Base-by-base conservation (phyloP, 1,140 invertebrate genomes). In the Gryllus bimaculatus region DNA sequence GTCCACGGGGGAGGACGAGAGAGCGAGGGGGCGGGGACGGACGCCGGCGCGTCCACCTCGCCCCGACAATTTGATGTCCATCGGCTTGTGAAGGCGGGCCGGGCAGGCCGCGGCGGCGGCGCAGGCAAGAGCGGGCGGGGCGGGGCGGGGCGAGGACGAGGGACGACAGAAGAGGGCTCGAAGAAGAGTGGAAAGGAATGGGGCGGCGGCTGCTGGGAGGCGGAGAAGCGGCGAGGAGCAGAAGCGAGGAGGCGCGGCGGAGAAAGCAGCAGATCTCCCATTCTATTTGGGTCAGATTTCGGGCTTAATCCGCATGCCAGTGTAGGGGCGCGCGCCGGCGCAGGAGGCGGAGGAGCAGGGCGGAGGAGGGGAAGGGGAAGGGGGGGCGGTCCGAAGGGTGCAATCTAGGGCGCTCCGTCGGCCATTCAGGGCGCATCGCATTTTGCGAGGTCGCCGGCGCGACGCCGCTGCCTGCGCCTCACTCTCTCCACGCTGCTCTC, bases 281-380 rank as follows among this genome's bases (percentile, higher is more conserved):
- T 66, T 66, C 54, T 66, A 66, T 66, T n/a, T 66, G 54, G 54
- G 54, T 66, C 54, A 66, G n/a, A 66, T 66, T 66, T 66, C 54
- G 54, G 54, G 54, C 54, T 66, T 66, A 66, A 66, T 66, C 54
- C 54, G n/a, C 54, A 66, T 66, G n/a, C 54, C 54, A 66, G 54
- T 66, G 2, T n/a, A n/a, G n/a, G 7, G 54, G 54, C 54, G 54
- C 2, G 54, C 54, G 54, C 54, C 2, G 2, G 54, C 54, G 18
- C 2, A 0, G 54, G 2, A 10, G 54, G 10, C 18, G 10, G 54
- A 66, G 54, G 54, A 0, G 18, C 2, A 18, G 10, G 54, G 54
- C 10, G 3, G 54, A 7, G 0, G 10, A 1, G 54, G 54, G 18
- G 18, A 18, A 66, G 54, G 10, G 54, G 54, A 7, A 2, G 54